phyloP scores from a whole-genome alignment of 2,888 invertebrate species.

The Orchesellides sinensis region DNA sequence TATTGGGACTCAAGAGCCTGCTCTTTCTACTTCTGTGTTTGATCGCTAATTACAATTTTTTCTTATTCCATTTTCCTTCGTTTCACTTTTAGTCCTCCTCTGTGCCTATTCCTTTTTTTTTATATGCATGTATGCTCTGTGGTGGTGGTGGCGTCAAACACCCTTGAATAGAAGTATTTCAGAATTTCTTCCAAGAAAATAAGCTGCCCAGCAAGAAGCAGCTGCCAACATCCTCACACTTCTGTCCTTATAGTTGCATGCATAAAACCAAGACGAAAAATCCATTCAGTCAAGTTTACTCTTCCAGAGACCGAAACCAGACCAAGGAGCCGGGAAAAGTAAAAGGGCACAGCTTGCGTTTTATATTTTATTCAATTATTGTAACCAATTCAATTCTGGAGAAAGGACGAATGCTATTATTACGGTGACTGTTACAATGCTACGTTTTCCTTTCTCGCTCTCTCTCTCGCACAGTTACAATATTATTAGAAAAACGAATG shows the following conservation, averaged over 20 bases:
- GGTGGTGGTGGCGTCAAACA: no score
- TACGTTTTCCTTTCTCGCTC: no score
- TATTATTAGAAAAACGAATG: no score
- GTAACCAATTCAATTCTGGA: slow-evolving; percentile 61
- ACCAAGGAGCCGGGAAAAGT: not conserved
- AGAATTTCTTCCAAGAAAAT: slow-evolving; percentile 24
- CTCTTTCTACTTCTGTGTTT: slow-evolving; percentile 38
- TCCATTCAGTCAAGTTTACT: not conserved
- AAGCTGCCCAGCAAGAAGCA: slow-evolving; percentile 20
- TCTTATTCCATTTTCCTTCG: slow-evolving; percentile 54
- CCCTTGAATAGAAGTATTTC: not conserved
- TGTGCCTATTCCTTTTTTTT: not conserved
- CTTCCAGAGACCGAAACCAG: not conserved
- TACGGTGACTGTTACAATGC: not conserved
- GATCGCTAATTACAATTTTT: slow-evolving; percentile 68
- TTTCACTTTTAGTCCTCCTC: slow-evolving; percentile 29
- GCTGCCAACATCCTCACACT: no score
- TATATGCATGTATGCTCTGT: not conserved
- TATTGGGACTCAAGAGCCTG: slow-evolving; percentile 9
- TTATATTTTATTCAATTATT: slow-evolving; percentile 71
- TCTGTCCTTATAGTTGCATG: not conserved
- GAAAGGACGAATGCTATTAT: slow-evolving; percentile 43
- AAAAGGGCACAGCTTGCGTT: slow-evolving; percentile 67
- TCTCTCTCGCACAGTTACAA: no score
- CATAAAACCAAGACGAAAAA: not conserved